Percentiles rank a stretch among this genome's conserved stretches.
Conservation (phyloP, 2,113 vertebrate species). For the Dendropsophus ebraccatus region DNA sequence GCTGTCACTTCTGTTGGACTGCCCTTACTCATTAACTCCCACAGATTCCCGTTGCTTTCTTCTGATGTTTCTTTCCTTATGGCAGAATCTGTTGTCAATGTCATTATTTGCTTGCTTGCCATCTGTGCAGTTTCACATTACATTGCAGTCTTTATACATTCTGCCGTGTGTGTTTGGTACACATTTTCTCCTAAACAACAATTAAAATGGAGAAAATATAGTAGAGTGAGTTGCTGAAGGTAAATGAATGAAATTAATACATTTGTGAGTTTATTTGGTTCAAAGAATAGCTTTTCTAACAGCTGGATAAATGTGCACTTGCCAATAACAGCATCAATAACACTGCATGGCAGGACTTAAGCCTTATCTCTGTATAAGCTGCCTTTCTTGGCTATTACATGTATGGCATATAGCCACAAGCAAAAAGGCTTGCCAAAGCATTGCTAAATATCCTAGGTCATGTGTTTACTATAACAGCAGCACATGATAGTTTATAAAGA, state of each 20-base stretch:
- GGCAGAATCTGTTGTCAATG: constrained; percentile 54
- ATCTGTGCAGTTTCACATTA: constrained; percentile 48
- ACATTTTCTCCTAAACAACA: constrained; percentile 3
- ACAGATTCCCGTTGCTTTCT: constrained; percentile 46
- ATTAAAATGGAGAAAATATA: neutral
- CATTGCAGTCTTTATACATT: constrained; percentile 2
- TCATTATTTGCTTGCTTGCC: constrained; percentile 55
- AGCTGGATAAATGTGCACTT: neutral
- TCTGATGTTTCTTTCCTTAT: constrained; percentile 48
- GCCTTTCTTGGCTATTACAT: neutral
- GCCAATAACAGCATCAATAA: constrained; percentile 13
- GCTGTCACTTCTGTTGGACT: constrained; percentile 12
- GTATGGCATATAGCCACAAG: neutral
- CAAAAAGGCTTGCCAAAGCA: neutral
- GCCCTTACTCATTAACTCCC: constrained; percentile 34
- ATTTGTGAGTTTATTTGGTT: neutral
- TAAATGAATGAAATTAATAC: neutral
- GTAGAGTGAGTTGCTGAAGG: neutral
- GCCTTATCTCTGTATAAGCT: neutral
- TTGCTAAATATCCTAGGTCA: neutral
- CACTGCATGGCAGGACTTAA: neutral
- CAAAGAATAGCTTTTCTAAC: neutral
- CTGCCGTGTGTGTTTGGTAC: neutral
- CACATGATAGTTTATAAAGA: neutral
- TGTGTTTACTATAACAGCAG: neutral